Conservation (phyloP, 2,113 vertebrate species). For the Tychaedon coryphoeus region DNA sequence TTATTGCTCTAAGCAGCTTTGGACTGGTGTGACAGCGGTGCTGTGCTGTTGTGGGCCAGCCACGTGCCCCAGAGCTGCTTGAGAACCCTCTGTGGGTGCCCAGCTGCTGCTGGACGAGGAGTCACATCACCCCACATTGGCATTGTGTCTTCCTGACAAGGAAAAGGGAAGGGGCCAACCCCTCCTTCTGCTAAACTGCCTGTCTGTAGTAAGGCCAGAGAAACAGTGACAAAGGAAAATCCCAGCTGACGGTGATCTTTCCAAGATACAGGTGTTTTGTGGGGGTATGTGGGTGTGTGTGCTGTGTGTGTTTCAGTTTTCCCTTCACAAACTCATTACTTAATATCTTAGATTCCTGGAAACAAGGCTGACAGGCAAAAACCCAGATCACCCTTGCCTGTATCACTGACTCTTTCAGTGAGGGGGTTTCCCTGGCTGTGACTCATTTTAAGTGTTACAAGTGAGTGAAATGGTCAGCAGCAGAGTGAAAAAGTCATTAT, state of each 20-base stretch:
- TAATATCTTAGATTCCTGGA: neutral
- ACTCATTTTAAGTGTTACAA: neutral
- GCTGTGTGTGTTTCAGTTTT: neutral
- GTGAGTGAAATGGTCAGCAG: neutral
- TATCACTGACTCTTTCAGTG: neutral
- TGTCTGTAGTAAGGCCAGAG: neutral
- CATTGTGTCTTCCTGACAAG: neutral
- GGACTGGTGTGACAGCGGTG: rapidly evolving
- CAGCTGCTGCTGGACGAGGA: neutral
- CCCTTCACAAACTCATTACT: neutral
- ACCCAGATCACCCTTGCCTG: rapidly evolving
- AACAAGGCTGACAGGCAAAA: neutral
- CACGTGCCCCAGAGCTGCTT: neutral
- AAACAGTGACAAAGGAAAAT: neutral
- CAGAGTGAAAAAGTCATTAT: neutral
- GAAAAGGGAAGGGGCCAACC: neutral
- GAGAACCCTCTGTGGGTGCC: neutral
- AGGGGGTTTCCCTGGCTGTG: neutral
- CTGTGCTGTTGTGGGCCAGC: neutral
- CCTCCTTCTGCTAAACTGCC: neutral
- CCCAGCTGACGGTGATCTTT: neutral
- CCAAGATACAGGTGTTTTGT: neutral
- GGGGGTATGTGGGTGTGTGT: neutral
- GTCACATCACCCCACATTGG: neutral
- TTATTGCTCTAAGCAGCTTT: neutral